Evolutionary conservation across 2,888 invertebrate species (phyloP).

Genomic region (Esperia sulphurella): DNA sequence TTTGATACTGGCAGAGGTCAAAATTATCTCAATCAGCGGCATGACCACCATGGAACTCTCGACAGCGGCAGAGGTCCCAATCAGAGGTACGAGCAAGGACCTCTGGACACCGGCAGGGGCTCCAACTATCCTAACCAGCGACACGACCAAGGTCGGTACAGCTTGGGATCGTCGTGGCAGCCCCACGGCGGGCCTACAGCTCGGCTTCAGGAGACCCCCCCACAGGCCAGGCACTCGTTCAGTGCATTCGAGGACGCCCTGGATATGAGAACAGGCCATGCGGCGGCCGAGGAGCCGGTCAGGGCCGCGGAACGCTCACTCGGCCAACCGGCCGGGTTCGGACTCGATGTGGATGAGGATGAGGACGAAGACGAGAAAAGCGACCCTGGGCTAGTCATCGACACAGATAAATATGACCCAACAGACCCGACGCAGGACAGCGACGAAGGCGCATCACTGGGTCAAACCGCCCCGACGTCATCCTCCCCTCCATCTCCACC

Average conservation of each 20-base stretch:
- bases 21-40: too few species aligned
- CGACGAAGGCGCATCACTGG: slow-evolving; percentile 35
- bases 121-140: slow-evolving; percentile 7
- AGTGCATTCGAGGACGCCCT: slow-evolving; percentile 56
- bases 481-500: too few species aligned
- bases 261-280: slow-evolving; percentile 49
- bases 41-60: background rate
- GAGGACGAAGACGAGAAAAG: slow-evolving; percentile 73
- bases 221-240: slow-evolving; percentile 41
- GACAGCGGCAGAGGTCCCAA: background rate
- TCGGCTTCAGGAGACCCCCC: slow-evolving; percentile 16
- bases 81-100: background rate
- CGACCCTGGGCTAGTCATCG: slow-evolving; percentile 80
- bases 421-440: slow-evolving; percentile 63
- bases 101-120: background rate
- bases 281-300: slow-evolving; percentile 17
- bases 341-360: slow-evolving; percentile 49
- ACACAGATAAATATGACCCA: slow-evolving; percentile 78
- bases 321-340: slow-evolving; percentile 58
- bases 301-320: too few species aligned
- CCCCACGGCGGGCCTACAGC: background rate
- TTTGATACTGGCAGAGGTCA: slow-evolving; percentile 1
- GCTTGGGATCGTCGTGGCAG: background rate
- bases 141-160: slow-evolving; percentile 10
- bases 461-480: too few species aligned